Evolutionary conservation across 2,888 invertebrate species (phyloP).

Genomic region (Drosophila eohydei): DNA sequence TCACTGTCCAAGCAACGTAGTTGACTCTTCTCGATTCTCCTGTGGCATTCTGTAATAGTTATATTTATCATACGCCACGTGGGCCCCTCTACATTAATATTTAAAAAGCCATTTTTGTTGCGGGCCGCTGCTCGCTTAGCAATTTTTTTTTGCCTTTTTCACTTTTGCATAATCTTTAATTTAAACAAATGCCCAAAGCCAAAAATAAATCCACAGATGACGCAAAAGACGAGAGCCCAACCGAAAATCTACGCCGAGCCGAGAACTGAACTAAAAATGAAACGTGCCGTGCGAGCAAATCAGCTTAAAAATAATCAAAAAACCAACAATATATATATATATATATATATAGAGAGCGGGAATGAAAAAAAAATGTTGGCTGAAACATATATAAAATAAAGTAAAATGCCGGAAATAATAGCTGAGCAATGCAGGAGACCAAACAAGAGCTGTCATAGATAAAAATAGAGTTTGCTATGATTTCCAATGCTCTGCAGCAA

Average conservation of each 20-base stretch:
- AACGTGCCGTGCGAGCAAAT: slow-evolving; percentile 75
- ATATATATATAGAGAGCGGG: slow-evolving; percentile 18
- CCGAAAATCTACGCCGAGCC: slow-evolving; percentile 46
- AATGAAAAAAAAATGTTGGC: slow-evolving; percentile 1
- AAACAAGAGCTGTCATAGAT: slow-evolving; percentile 45
- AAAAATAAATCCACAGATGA: slow-evolving; percentile 57
- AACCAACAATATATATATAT: slow-evolving; percentile 38
- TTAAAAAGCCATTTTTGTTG: slow-evolving; percentile 49
- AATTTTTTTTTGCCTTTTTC: slow-evolving; percentile 26
- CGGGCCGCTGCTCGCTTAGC: neutral
- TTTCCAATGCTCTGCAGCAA: slow-evolving; percentile 11
- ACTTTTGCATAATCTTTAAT: slow-evolving; percentile 70
- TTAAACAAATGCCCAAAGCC: slow-evolving; percentile 76
- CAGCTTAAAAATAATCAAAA: slow-evolving; percentile 65
- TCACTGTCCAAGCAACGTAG: neutral
- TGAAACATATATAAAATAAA: slow-evolving; percentile 43
- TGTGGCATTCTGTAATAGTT: slow-evolving; percentile 35
- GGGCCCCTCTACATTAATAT: slow-evolving; percentile 64
- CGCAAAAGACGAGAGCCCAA: slow-evolving; percentile 6
- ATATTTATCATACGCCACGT: slow-evolving; percentile 55
- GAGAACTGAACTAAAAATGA: slow-evolving; percentile 61
- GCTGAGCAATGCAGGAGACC: slow-evolving; percentile 20
- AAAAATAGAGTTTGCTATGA: slow-evolving; percentile 28
- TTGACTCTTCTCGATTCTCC: neutral
- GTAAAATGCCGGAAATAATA: slow-evolving; percentile 43